Evolutionary conservation across 2,888 invertebrate genomes (phyloP).

Genomic region (Diarsia brunnea): DNA sequence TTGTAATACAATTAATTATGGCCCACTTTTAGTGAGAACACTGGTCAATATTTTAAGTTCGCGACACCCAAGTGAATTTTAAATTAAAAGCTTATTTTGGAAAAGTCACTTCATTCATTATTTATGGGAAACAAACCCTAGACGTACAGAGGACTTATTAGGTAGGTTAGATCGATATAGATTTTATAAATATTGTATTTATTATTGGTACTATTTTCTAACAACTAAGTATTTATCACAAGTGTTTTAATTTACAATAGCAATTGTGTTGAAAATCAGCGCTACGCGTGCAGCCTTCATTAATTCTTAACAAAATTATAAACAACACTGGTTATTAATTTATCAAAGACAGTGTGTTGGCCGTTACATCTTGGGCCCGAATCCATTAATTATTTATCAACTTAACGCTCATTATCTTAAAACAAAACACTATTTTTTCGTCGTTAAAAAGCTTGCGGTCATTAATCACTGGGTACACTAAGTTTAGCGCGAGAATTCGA

Average conservation of each 20-base stretch:
- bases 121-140: neutral
- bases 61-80: neutral
- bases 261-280: slow-evolving; percentile 2
- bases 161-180: neutral
- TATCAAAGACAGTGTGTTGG: slow-evolving; percentile 70
- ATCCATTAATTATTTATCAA: slow-evolving; percentile 84
- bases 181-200: neutral
- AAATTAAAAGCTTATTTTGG: neutral
- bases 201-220: neutral
- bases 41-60: neutral
- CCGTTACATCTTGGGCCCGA: slow-evolving; percentile 71
- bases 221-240: neutral
- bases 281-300: slow-evolving; percentile 24
- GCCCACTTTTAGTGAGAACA: slow-evolving; percentile 11
- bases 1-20: slow-evolving; percentile 1
- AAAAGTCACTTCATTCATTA: neutral
- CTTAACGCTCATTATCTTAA: slow-evolving; percentile 84
- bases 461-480: slow-evolving; percentile 79
- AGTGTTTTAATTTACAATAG: neutral
- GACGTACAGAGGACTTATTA: neutral
- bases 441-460: slow-evolving; percentile 76
- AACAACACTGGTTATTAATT: slow-evolving; percentile 68
- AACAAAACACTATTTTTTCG: slow-evolving; percentile 83
- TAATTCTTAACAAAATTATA: slow-evolving; percentile 51
- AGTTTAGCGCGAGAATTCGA: slow-evolving; percentile 62